Evolutionary conservation across 2,113 vertebrate species (phyloP).

Genomic region (Panthera tigris): DNA sequence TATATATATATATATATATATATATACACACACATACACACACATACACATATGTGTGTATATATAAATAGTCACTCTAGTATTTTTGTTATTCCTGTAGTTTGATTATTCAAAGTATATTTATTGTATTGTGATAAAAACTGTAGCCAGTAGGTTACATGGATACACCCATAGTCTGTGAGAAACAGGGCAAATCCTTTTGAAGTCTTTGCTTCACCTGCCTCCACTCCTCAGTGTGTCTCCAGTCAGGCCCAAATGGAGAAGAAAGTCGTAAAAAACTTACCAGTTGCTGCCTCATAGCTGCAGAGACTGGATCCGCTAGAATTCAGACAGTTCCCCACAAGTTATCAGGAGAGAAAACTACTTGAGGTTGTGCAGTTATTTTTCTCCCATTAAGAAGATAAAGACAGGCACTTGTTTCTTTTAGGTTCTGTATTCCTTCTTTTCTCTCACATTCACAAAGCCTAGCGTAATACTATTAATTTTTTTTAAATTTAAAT

Average conservation of each 20-base stretch:
- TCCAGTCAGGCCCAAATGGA: not conserved
- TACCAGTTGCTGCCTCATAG: not conserved
- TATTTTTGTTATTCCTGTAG: not conserved
- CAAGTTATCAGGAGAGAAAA: not conserved
- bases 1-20: not conserved
- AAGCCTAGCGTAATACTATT: not conserved
- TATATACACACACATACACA: no score
- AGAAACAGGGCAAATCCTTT: not conserved
- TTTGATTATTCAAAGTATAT: not conserved
- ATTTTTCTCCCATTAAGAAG: not conserved
- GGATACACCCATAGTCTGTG: not conserved
- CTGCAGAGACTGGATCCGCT: not conserved
- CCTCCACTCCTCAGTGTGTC: no score
- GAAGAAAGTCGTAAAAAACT: not conserved
- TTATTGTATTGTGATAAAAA: not conserved
- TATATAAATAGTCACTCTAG: no score
- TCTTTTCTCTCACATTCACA: not conserved
- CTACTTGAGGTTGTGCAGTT: not conserved
- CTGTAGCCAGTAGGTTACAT: not conserved
- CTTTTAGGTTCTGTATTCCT: not conserved
- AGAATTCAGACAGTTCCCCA: not conserved
- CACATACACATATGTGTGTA: fast-evolving
- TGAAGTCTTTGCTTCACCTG: not conserved
- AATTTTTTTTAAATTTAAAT: no score
- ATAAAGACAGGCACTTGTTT: not conserved